Conservation (phyloP, 2,888 invertebrate species). For the Trachelus tabidus region DNA sequence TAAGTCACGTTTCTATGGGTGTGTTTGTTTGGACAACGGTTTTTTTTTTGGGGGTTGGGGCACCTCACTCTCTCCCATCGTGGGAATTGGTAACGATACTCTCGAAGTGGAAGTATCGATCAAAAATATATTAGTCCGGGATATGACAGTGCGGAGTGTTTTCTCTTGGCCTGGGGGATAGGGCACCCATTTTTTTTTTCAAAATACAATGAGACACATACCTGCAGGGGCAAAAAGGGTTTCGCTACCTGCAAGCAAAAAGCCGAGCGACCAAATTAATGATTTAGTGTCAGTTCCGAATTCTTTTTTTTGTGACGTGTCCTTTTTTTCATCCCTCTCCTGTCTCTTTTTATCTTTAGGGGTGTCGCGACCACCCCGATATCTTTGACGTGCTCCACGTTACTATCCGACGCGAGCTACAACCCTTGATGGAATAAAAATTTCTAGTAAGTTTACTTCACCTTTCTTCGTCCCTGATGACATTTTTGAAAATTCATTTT, state of each 20-base stretch:
- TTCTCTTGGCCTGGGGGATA: conserved; percentile 41
- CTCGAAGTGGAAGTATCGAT: conserved; percentile 54
- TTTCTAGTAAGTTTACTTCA: neutral
- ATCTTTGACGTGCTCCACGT: neutral
- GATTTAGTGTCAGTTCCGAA: conserved; percentile 63
- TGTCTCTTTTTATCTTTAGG: conserved; percentile 1
- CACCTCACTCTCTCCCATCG: conserved; percentile 32
- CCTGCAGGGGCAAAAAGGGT: conserved; percentile 57
- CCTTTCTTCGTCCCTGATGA: neutral
- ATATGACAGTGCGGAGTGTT: conserved; percentile 66
- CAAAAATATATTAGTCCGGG: conserved; percentile 66
- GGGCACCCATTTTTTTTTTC: conserved; percentile 25
- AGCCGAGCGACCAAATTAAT: conserved; percentile 60
- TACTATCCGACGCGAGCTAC: neutral
- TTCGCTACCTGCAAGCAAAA: conserved; percentile 52
- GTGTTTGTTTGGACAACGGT: conserved; percentile 66
- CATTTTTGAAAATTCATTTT: neutral
- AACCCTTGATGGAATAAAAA: neutral
- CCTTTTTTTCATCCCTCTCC: conserved; percentile 21
- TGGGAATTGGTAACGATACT: conserved; percentile 58
- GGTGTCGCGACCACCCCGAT: neutral
- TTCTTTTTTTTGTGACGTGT: conserved; percentile 26
- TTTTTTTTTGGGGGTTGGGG: conserved; percentile 37
- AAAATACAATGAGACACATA: conserved; percentile 48
- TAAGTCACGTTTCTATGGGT: conserved; percentile 54